Evolutionary conservation across 2,888 invertebrate genomes (phyloP).

Genomic region (Coenonympha glycerion): DNA sequence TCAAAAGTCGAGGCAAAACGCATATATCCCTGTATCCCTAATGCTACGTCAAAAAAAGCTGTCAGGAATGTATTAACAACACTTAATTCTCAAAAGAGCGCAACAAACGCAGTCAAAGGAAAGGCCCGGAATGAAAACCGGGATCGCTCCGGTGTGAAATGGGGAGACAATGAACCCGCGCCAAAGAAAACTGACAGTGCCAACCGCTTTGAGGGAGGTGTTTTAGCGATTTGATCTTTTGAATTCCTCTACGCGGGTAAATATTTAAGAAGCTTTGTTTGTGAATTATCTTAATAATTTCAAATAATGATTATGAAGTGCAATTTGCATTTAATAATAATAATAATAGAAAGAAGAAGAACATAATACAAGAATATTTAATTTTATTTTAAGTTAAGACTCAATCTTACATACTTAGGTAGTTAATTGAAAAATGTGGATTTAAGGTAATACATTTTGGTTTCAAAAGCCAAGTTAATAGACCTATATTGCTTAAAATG

Average conservation of each 20-base stretch:
- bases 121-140: slow-evolving; percentile 20
- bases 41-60: slow-evolving; percentile 10
- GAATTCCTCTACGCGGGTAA: too few species aligned
- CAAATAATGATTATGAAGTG: too few species aligned
- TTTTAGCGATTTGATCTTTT: slow-evolving; percentile 1
- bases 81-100: slow-evolving; percentile 21
- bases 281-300: not conserved
- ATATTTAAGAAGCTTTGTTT: not conserved
- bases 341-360: too few species aligned
- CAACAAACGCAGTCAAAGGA: slow-evolving; percentile 22
- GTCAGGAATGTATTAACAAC: slow-evolving; percentile 19
- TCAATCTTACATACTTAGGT: too few species aligned
- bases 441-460: too few species aligned
- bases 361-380: too few species aligned
- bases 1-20: slow-evolving; percentile 4
- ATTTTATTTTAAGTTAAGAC: too few species aligned
- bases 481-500: too few species aligned
- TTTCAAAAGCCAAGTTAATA: too few species aligned
- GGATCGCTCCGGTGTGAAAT: slow-evolving; percentile 22
- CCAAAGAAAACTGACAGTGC: slow-evolving; percentile 16
- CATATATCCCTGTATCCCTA: not conserved
- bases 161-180: slow-evolving; percentile 19
- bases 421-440: too few species aligned
- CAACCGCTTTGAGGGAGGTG: slow-evolving; percentile 6
- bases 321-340: too few species aligned